Evolutionary conservation across 1,140 invertebrate genomes (phyloP).

Genomic region (Saccostrea cuccullata): DNA sequence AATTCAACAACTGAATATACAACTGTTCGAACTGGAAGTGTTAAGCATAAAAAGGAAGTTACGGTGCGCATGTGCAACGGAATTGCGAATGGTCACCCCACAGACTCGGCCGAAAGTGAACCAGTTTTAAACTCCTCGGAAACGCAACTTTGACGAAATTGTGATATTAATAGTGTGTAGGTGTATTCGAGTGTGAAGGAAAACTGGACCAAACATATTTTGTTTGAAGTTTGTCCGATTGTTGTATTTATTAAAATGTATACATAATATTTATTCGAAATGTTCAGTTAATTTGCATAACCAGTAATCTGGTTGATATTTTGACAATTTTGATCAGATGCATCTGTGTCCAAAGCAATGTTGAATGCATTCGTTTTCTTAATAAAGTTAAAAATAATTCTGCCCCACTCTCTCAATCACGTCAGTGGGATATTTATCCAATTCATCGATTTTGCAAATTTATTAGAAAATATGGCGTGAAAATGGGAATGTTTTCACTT

Average conservation of each 20-base stretch:
- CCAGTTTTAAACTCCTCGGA: constrained; percentile 22
- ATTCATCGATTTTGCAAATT: neutral
- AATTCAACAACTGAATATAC: constrained; percentile 63
- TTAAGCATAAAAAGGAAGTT: constrained; percentile 53
- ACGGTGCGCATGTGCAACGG: constrained; percentile 63
- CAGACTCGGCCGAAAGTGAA: neutral
- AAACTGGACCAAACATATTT: neutral
- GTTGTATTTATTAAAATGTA: constrained; percentile 14
- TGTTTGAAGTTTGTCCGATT: neutral
- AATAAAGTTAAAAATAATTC: too few relatives aligned
- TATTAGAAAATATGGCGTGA: neutral
- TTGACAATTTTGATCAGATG: neutral
- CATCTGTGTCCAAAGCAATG: constrained; percentile 1
- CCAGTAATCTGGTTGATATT: neutral
- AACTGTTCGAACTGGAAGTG: constrained; percentile 60
- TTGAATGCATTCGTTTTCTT: neutral
- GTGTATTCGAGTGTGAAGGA: constrained; percentile 1
- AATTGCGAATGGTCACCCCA: constrained; percentile 37
- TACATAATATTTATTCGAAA: constrained; percentile 18
- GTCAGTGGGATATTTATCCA: neutral
- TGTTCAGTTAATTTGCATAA: constrained; percentile 9
- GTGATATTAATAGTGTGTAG: neutral
- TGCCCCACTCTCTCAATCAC: too few relatives aligned
- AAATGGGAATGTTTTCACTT: neutral
- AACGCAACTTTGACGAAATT: constrained; percentile 12